Evolutionary conservation across 2,113 vertebrate genomes (phyloP).

Genomic region (Noctilio leporinus): DNA sequence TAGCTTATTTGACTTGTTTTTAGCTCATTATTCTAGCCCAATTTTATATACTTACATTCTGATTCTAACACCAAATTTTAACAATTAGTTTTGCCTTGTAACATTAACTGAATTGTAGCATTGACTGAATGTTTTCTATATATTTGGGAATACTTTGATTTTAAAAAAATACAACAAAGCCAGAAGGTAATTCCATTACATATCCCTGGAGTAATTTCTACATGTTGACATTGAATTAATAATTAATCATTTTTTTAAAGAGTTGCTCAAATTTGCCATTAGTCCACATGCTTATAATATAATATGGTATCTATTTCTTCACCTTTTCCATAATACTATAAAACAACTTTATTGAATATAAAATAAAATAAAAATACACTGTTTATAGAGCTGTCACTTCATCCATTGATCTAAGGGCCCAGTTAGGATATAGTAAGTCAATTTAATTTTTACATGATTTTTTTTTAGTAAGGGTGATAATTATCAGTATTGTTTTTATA

Average conservation of each 20-base stretch:
- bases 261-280: background rate
- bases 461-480: background rate
- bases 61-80: background rate
- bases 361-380: background rate
- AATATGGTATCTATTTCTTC: background rate
- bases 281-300: background rate
- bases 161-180: background rate
- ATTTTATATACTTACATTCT: background rate
- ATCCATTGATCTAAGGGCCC: background rate
- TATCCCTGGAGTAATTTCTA: background rate
- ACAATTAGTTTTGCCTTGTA: background rate
- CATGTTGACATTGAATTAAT: background rate
- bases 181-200: background rate
- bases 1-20: background rate
- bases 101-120: background rate
- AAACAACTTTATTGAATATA: background rate
- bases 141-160: background rate
- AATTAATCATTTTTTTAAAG: background rate
- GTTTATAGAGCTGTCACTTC: background rate
- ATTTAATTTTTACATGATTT: background rate
- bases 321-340: background rate
- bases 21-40: background rate
- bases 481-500: background rate
- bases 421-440: background rate
- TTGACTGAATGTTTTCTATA: background rate